phyloP scores from a whole-genome alignment of 2,888 invertebrate genomes.

The Eurytoma californica region DNA sequence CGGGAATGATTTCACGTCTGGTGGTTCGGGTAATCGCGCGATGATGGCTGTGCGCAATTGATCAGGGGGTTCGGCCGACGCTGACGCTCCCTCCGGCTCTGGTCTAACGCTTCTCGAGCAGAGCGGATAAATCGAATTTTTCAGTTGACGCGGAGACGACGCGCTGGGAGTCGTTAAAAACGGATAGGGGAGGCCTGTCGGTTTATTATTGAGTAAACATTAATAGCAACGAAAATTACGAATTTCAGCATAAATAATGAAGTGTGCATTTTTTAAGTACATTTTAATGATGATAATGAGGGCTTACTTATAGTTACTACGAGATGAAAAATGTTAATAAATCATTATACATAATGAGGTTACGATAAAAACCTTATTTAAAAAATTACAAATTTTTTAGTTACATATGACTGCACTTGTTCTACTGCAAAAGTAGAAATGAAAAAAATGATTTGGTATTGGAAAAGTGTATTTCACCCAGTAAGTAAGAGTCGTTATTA shows the following conservation, averaged over 20 bases:
- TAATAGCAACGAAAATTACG: neutral
- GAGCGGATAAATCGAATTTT: conserved; percentile 34
- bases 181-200: neutral
- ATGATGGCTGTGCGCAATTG: conserved; percentile 70
- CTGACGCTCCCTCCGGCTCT: neutral
- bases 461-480: neutral
- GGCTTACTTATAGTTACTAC: too few species aligned
- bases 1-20: conserved; percentile 70
- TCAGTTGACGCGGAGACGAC: neutral
- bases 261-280: too few species aligned
- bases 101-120: neutral
- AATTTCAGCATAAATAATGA: too few species aligned
- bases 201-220: neutral
- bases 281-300: too few species aligned
- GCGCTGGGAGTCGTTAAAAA: conserved; percentile 8
- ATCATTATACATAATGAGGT: too few species aligned
- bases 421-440: neutral
- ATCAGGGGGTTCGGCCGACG: conserved; percentile 60
- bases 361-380: too few species aligned
- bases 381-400: too few species aligned
- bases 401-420: too few species aligned
- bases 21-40: conserved; percentile 67
- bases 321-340: too few species aligned
- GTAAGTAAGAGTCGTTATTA: neutral
- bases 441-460: neutral